Evolutionary conservation across 2,113 vertebrate genomes (phyloP).

Genomic region (Colius striatus): DNA sequence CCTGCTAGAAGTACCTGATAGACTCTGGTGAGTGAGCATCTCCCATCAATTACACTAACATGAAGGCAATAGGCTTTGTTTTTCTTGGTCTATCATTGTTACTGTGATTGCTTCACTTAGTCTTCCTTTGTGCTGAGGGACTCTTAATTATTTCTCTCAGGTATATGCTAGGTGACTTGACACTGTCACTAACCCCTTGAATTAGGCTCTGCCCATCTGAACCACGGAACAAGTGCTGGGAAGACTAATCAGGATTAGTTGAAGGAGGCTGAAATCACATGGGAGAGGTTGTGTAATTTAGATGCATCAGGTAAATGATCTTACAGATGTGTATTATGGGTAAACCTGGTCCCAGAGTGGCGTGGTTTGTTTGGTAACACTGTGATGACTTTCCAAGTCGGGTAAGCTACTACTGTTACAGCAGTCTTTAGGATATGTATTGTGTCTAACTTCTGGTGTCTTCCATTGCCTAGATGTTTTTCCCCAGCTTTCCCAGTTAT

Average conservation of each 20-base stretch:
- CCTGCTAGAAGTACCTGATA: neutral
- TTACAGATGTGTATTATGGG: neutral
- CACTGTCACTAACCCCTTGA: neutral
- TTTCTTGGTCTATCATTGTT: neutral
- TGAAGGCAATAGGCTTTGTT: neutral
- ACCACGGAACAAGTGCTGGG: neutral
- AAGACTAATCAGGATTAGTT: neutral
- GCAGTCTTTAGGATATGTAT: neutral
- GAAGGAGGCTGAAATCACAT: neutral
- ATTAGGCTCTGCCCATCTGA: neutral
- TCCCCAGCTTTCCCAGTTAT: neutral
- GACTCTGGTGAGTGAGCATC: neutral
- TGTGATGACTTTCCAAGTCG: neutral
- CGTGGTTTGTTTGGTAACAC: neutral
- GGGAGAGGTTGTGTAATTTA: neutral
- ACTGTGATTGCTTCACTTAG: neutral
- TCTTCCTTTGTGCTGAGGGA: neutral
- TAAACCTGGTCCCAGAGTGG: neutral
- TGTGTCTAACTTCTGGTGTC: neutral
- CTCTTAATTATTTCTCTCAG: neutral
- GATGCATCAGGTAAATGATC: conserved; percentile 20
- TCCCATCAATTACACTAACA: neutral
- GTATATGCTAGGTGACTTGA: neutral
- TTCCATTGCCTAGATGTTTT: neutral
- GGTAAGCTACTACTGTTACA: neutral